These are phyloP conservation scores for Pollicipes pollicipes DNA, from an alignment of 1,140 invertebrate species.

Conservation along the genomic window DNA sequence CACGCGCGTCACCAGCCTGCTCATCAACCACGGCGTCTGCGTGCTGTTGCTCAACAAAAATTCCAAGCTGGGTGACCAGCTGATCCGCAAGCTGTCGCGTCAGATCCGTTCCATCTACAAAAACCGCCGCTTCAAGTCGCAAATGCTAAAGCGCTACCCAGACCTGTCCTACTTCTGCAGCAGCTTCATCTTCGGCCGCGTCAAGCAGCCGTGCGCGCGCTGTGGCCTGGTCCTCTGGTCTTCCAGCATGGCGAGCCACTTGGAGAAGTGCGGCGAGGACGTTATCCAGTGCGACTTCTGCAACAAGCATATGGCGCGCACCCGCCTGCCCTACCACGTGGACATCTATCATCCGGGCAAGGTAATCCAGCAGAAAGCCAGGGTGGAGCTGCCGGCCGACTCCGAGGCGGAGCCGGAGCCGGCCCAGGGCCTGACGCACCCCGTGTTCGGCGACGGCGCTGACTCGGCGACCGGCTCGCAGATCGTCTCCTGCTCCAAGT, in stretches of 20 bases:
- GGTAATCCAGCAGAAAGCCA: not conserved
- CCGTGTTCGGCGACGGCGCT: not conserved
- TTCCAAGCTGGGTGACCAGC: not conserved
- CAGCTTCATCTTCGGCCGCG: slow-evolving; percentile 4
- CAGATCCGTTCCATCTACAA: slow-evolving; percentile 4
- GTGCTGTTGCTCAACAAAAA: slow-evolving; percentile 4
- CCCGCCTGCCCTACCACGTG: slow-evolving; percentile 1
- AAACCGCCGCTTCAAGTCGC: slow-evolving; percentile 4
- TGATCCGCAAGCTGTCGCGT: not conserved
- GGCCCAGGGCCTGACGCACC: not conserved
- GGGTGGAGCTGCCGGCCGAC: not conserved
- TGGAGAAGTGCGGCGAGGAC: slow-evolving; percentile 5
- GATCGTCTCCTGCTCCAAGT: not conserved
- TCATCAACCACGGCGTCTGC: not conserved
- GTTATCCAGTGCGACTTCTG: slow-evolving; percentile 2
- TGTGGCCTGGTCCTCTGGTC: slow-evolving; percentile 1
- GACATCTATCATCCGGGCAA: slow-evolving; percentile 5
- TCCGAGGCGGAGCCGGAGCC: not conserved
- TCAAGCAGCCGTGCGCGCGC: not conserved
- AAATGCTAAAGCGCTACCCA: slow-evolving; percentile 1
- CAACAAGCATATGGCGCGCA: slow-evolving; percentile 5
- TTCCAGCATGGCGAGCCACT: not conserved
- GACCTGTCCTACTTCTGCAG: slow-evolving; percentile 4
- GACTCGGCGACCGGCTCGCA: not conserved
- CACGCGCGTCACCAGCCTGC: slow-evolving; percentile 4